Percentiles rank a stretch among this genome's conserved stretches.
phyloP scores from a whole-genome alignment of 1,140 invertebrate genomes.

The Sogatella furcifera region DNA sequence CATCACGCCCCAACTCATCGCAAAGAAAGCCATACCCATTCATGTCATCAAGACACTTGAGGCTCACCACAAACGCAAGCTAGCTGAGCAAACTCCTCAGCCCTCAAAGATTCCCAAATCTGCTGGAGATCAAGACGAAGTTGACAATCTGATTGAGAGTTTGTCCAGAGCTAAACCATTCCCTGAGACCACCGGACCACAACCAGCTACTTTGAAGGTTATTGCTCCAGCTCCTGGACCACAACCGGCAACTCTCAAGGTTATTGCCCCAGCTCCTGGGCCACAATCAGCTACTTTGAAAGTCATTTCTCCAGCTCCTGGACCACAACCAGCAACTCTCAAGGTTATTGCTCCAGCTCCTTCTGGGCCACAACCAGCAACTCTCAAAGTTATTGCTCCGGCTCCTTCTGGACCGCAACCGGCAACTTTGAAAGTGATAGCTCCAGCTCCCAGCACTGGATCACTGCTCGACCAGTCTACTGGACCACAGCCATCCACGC shows the following conservation, averaged over 20 bases:
- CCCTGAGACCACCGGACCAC: not conserved
- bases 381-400: not conserved
- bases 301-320: not conserved
- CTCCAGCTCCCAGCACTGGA: no score
- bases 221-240: no score
- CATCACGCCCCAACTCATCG: not conserved
- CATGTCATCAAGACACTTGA: not conserved
- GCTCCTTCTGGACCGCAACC: not conserved
- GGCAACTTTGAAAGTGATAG: not conserved
- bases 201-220: not conserved
- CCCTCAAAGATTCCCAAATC: no score
- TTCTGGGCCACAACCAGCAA: slow-evolving; percentile 1
- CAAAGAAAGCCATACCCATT: slow-evolving; percentile 7
- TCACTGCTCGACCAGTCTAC: not conserved
- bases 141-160: not conserved
- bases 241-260: slow-evolving; percentile 17
- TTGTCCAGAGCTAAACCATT: not conserved
- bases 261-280: slow-evolving; percentile 33
- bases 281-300: not conserved
- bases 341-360: no score
- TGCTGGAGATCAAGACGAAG: not conserved
- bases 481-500: slow-evolving; percentile 26
- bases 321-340: slow-evolving; percentile 1
- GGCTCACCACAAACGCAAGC: no score
- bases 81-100: no score